phyloP scores from a whole-genome alignment of 2,888 invertebrate species.

The Drosophila colorata region DNA sequence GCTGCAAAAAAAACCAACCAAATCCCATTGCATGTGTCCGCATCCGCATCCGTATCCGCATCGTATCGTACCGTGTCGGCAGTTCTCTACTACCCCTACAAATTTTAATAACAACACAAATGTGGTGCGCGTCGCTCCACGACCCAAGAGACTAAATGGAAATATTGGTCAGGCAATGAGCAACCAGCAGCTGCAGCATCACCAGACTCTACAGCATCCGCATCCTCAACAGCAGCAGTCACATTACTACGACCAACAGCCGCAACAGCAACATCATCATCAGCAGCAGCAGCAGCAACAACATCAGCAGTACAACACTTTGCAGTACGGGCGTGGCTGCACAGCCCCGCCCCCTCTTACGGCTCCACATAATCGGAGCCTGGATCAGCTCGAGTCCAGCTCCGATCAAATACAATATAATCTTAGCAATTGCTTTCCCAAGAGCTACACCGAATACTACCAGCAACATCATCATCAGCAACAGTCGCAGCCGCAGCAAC shows the following conservation, averaged over 20 bases:
- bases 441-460: slow-evolving; percentile 84
- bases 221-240: slow-evolving; percentile 70
- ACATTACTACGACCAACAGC: slow-evolving; percentile 71
- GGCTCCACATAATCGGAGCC: slow-evolving; percentile 54
- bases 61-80: slow-evolving; percentile 11
- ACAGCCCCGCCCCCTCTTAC: slow-evolving; percentile 60
- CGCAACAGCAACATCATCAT: slow-evolving; percentile 66
- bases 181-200: slow-evolving; percentile 84
- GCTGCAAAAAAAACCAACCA: neutral
- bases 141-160: slow-evolving; percentile 85
- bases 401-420: slow-evolving; percentile 82
- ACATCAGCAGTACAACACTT: slow-evolving; percentile 85
- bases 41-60: slow-evolving; percentile 17
- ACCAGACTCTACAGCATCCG: slow-evolving; percentile 84
- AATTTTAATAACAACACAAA: slow-evolving; percentile 88
- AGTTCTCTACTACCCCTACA: slow-evolving; percentile 86
- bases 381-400: slow-evolving; percentile 43
- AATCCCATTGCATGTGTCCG: slow-evolving; percentile 35
- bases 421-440: slow-evolving; percentile 84
- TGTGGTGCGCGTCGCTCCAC: slow-evolving; percentile 86
- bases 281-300: slow-evolving; percentile 84
- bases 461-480: slow-evolving; percentile 78
- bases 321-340: slow-evolving; percentile 74
- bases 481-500: slow-evolving; percentile 52
- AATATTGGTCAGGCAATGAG: slow-evolving; percentile 83